Percentiles rank a stretch among this genome's conserved stretches.
Conservation (phyloP, 2,113 vertebrate genomes). For the Geococcyx californianus region DNA sequence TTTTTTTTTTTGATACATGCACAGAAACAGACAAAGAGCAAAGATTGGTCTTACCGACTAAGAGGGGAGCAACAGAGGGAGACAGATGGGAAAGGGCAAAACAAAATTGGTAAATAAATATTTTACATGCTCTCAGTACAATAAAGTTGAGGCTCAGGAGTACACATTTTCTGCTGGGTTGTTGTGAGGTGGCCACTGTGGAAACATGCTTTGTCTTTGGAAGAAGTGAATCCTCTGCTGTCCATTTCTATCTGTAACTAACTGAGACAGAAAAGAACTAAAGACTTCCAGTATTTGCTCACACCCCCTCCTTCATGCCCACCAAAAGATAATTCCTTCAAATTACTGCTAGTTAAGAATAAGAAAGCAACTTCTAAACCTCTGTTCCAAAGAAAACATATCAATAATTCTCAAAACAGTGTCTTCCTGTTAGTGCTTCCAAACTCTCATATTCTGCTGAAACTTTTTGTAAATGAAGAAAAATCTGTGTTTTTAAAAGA, state of each 20-base stretch:
- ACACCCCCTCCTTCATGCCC: accelerated
- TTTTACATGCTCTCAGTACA: background rate
- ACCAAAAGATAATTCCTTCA: background rate
- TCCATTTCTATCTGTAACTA: background rate
- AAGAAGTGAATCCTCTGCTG: background rate
- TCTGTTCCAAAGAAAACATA: background rate
- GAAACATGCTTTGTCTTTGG: background rate
- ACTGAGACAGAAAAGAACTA: background rate
- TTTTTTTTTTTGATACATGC: background rate
- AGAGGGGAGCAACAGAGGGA: background rate
- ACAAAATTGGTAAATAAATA: background rate
- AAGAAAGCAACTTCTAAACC: background rate
- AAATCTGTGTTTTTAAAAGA: background rate
- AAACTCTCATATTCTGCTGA: background rate
- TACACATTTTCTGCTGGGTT: background rate
- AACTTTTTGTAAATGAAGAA: background rate
- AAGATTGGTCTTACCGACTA: background rate
- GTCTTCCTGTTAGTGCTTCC: background rate
- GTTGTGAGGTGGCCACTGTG: background rate
- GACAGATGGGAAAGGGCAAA: background rate
- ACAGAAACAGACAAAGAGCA: background rate
- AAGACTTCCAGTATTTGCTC: background rate
- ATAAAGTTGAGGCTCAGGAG: background rate
- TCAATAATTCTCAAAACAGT: background rate
- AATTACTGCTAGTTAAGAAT: background rate